Conservation (phyloP, 2,797 vertebrate genomes). For the Rhadinocentrus ornatus region DNA sequence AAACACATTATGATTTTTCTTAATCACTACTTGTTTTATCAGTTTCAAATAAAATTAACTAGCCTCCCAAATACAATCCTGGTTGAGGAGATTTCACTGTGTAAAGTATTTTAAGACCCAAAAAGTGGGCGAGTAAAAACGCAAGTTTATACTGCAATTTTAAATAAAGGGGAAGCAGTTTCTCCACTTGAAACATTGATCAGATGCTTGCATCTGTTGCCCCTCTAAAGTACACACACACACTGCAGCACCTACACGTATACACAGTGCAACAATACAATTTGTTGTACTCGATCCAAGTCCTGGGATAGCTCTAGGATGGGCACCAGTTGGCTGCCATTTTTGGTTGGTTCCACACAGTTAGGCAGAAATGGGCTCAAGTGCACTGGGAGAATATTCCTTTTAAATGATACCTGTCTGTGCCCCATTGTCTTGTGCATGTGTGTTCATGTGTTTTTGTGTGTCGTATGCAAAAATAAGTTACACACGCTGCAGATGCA, state of each 20-base stretch:
- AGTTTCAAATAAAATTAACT: too few relatives aligned
- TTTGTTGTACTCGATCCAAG: constrained; percentile 74
- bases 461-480: constrained; percentile 36
- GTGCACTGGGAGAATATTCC: constrained; percentile 73
- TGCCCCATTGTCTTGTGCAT: constrained; percentile 43
- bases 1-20: too few relatives aligned
- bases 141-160: too few relatives aligned
- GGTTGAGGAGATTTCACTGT: too few relatives aligned
- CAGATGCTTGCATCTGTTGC: constrained; percentile 16
- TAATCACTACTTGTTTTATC: too few relatives aligned
- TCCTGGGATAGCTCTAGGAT: constrained; percentile 76
- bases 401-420: constrained; percentile 77
- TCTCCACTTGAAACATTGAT: too few relatives aligned
- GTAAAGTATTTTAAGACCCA: too few relatives aligned
- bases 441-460: constrained; percentile 35
- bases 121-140: too few relatives aligned
- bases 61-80: too few relatives aligned
- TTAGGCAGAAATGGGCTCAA: constrained; percentile 82
- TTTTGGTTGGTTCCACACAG: constrained; percentile 84
- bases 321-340: constrained; percentile 83
- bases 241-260: constrained; percentile 28
- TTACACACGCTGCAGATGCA: constrained; percentile 29
- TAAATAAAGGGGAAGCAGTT: too few relatives aligned
- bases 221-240: constrained; percentile 27
- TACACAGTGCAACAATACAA: constrained; percentile 57